Evolutionary conservation across 2,113 vertebrate genomes (phyloP), one percentile per base, ranked within the genome.

Genomic region (Eulemur macaco): DNA sequence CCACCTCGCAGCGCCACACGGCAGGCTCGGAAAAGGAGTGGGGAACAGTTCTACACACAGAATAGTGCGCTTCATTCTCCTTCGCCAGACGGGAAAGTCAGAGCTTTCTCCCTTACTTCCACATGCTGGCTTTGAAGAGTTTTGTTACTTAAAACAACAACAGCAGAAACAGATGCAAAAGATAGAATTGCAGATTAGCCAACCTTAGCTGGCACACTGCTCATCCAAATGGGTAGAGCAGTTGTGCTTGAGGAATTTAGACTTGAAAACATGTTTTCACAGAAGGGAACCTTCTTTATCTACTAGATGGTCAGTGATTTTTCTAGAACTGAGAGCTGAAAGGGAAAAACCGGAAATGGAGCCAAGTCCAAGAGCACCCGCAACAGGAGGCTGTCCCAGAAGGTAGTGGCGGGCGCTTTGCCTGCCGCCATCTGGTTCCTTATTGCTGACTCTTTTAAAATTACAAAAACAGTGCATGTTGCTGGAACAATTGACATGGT

Each of bases 11-110:
- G 18, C 18, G n/a, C 37, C 27, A 18, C 10, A 1, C 0, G 1
- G 47, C 1, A 13, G 5, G 0, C 31, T 31, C 1, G 11, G 56
- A 12, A 34, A 6, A n/a, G 34, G 17, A 9, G 58, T 23, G 5
- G n/a, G 4, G 8, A 7, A 2, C 2, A 0, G 5, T 4, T 3
- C 7, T 47, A 23, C 0, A 1, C 0, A 1, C 6, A 15, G 45
- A 4, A 6, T 1, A 64, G 10, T 13, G 9, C 6, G 1, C 4
- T n/a, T n/a, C 45, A 5, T 18, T 50, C 54, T 42, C 77, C 47
- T 68, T 34, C 5, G 6, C 71, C 47, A 9, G 3, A 11, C 11
- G 31, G 21, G 23, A 69, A 12, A 5, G 42, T 31, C 47, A 31
- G 29, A 8, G 29, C 7, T 5, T 31, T 31, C 73, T 76, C 6